phyloP scores from a whole-genome alignment of 1,140 invertebrate species.

The Bacillus rossius region DNA sequence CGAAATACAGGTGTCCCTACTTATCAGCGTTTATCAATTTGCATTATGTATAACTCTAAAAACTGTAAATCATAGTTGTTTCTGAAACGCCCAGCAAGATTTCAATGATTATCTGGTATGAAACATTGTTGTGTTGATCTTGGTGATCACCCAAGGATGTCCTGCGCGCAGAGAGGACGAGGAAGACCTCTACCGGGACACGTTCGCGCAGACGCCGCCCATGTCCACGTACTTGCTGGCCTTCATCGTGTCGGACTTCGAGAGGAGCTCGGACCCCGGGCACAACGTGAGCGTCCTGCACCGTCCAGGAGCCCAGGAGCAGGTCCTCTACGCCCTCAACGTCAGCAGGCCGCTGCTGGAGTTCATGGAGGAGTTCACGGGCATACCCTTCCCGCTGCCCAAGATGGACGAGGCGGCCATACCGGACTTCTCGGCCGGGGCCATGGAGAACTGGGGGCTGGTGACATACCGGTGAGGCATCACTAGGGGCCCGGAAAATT shows the following conservation, averaged over 20 bases:
- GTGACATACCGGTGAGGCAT: slow-evolving; percentile 61
- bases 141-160: background rate
- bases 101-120: too few species aligned
- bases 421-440: slow-evolving; percentile 65
- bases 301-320: slow-evolving; percentile 69
- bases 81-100: too few species aligned
- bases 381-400: background rate
- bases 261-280: slow-evolving; percentile 20
- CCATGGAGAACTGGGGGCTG: slow-evolving; percentile 58
- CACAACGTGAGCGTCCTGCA: slow-evolving; percentile 70
- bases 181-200: slow-evolving; percentile 66
- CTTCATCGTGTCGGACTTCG: slow-evolving; percentile 84
- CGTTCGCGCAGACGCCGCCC: slow-evolving; percentile 71
- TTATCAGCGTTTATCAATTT: too few species aligned
- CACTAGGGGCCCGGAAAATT: too few species aligned
- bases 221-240: slow-evolving; percentile 96
- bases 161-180: slow-evolving; percentile 32
- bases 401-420: slow-evolving; percentile 60
- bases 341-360: slow-evolving; percentile 20
- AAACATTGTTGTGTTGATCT: too few species aligned
- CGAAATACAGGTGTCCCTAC: too few species aligned
- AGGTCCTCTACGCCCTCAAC: slow-evolving; percentile 69
- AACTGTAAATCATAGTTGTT: too few species aligned
- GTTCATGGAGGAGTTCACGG: background rate
- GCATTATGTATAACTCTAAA: too few species aligned